These are phyloP conservation scores for Epirrhoe alternata DNA, from an alignment of 2,888 invertebrate species.

Conservation along the genomic window DNA sequence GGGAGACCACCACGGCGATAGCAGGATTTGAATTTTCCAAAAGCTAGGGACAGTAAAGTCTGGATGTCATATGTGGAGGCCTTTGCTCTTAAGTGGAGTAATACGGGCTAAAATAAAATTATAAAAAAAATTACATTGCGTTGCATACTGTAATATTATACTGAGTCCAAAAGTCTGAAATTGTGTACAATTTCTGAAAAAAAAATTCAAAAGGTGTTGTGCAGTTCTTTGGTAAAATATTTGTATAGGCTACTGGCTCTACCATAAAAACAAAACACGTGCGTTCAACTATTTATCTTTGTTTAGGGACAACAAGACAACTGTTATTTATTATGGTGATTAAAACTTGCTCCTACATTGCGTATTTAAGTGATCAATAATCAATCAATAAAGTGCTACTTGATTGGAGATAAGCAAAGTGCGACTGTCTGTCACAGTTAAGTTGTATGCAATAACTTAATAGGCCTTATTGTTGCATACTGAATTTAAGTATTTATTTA, in stretches of 20 bases:
- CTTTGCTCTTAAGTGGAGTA: too few species aligned
- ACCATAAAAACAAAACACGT: background rate
- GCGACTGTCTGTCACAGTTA: conserved; percentile 45
- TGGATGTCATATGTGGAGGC: too few species aligned
- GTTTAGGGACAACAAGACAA: conserved; percentile 36
- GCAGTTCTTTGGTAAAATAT: background rate
- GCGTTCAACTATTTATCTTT: conserved; percentile 19
- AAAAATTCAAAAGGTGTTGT: too few species aligned
- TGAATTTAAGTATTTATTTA: conserved; percentile 12
- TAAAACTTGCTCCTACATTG: conserved; percentile 39
- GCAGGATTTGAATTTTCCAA: too few species aligned
- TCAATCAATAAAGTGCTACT: conserved; percentile 46
- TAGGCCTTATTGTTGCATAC: conserved; percentile 22
- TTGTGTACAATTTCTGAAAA: too few species aligned
- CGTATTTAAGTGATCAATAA: conserved; percentile 40
- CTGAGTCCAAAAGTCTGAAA: too few species aligned
- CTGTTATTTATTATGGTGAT: conserved; percentile 39
- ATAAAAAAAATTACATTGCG: too few species aligned
- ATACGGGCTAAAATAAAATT: too few species aligned
- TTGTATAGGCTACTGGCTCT: background rate
- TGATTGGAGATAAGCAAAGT: conserved; percentile 47
- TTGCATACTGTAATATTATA: too few species aligned
- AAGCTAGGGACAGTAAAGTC: too few species aligned
- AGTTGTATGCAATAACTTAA: conserved; percentile 39
- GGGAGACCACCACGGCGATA: too few species aligned